Conservation (phyloP, 2,797 vertebrate species). For the Cheirogaleus major region DNA sequence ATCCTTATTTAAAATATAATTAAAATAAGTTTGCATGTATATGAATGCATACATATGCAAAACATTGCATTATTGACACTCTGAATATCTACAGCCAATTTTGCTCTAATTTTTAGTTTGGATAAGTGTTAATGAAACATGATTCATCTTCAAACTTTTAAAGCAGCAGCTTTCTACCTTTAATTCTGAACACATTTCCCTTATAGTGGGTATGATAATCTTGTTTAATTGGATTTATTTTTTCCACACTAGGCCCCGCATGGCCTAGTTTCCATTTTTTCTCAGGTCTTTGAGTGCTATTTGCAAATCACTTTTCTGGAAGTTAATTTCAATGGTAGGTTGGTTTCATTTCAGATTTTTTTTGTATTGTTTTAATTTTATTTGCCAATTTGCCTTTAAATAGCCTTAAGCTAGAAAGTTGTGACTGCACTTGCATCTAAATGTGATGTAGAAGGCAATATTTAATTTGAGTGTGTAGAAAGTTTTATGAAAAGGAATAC, state of each 20-base stretch:
- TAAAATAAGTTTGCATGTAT: slow-evolving; percentile 58
- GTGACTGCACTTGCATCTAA: slow-evolving; percentile 80
- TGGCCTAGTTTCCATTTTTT: slow-evolving; percentile 83
- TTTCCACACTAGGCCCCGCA: slow-evolving; percentile 62
- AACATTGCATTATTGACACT: slow-evolving; percentile 50
- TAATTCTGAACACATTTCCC: slow-evolving; percentile 85
- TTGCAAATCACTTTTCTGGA: slow-evolving; percentile 86
- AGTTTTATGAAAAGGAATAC: slow-evolving; percentile 55
- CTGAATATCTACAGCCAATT: slow-evolving; percentile 31
- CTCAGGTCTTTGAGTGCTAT: slow-evolving; percentile 84
- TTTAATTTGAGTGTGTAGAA: slow-evolving; percentile 59
- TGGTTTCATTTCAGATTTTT: slow-evolving; percentile 81
- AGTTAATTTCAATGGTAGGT: slow-evolving; percentile 87
- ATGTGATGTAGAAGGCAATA: slow-evolving; percentile 75
- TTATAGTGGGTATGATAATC: slow-evolving; percentile 81
- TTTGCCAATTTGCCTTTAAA: slow-evolving; percentile 86
- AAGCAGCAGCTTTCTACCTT: slow-evolving; percentile 76
- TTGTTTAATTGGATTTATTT: slow-evolving; percentile 89
- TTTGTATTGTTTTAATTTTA: slow-evolving; percentile 86
- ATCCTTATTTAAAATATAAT: slow-evolving; percentile 54
- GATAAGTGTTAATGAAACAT: slow-evolving; percentile 68
- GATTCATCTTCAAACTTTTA: slow-evolving; percentile 71
- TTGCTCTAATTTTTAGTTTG: slow-evolving; percentile 57
- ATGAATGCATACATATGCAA: slow-evolving; percentile 24
- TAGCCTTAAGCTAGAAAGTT: slow-evolving; percentile 78